Conservation (phyloP, 2,888 invertebrate species). For the Drosophila acutilabella region DNA sequence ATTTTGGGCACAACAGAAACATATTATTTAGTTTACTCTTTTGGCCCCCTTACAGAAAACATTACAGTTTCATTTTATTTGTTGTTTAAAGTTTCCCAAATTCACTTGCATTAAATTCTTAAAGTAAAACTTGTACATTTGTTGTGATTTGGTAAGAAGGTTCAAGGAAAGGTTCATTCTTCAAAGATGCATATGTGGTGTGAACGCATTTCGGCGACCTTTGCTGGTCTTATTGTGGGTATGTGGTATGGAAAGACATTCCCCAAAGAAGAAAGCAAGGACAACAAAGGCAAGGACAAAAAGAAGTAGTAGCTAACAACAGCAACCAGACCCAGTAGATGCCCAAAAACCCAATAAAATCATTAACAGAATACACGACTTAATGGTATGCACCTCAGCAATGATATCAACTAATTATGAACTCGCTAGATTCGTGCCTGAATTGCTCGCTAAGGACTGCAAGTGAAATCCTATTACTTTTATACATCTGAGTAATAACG, state of each 20-base stretch:
- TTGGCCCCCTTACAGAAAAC: constrained; percentile 6
- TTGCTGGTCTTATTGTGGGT: constrained; percentile 60
- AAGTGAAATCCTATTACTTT: background rate
- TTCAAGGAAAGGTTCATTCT: background rate
- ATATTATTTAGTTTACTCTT: constrained; percentile 23
- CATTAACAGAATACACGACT: background rate
- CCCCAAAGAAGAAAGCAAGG: constrained; percentile 22
- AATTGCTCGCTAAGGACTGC: background rate
- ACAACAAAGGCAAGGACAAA: constrained; percentile 25
- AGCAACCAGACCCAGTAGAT: background rate
- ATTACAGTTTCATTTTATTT: background rate
- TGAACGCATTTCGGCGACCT: constrained; percentile 59
- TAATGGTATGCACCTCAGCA: constrained; percentile 15
- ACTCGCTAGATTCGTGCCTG: constrained; percentile 10
- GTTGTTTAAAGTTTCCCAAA: background rate
- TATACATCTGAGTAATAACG: background rate
- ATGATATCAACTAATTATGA: background rate
- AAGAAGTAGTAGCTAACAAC: constrained; percentile 31
- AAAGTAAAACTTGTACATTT: background rate
- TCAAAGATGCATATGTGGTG: constrained; percentile 58
- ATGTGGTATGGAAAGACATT: constrained; percentile 64
- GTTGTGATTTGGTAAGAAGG: background rate
- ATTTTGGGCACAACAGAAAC: background rate
- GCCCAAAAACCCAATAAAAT: background rate
- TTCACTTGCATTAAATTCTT: background rate